Base-by-base conservation (phyloP, 2,113 vertebrate genomes). In the Charina bottae region DNA sequence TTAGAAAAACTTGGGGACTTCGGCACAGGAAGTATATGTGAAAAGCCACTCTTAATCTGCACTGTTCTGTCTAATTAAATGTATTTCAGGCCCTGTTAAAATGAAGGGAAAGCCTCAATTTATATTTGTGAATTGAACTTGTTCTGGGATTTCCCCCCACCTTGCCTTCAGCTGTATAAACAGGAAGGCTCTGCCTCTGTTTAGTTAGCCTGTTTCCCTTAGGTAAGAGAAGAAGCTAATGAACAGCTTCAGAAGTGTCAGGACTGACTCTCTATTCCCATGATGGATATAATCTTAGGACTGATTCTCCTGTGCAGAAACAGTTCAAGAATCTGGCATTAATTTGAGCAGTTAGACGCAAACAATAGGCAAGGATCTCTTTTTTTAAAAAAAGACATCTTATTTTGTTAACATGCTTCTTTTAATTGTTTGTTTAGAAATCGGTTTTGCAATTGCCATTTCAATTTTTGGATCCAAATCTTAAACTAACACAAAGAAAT, bases 101-200 rank as follows among this genome's bases (percentile, higher is more conserved):
- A 62, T 37, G 87, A 64, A 24, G 8, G 89, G 78, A 49, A 89
- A 85, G 87, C 33, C 28, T 53, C 53, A 0, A 0, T 24, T 23
- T 62, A 86, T 49, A 54, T 90, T 9, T 3, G 26, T 37, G 37
- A 84, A 62, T 33, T 93, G 72, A 58, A 64, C 53, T 0, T 0
- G 2, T 89, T 94, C 86, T 5, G 1, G 72, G 53, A 1, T 0
- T 90, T n/a, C 33, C 92, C 85, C 15, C 26, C 90, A 5, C 87
- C 93, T 89, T 24, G 6, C 49, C 91, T 92, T 93, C 88, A 92
- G 87, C 78, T 89, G 46, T 89, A 85, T 62, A 89, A 92, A 92
- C 87, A 92, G 91, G 91, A 92, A 92, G 84, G n/a, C 58, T 89
- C 8, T 84, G 17, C 72, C 83, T 59, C 56, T 92, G 72, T 89